Evolutionary conservation across 2,113 vertebrate genomes (phyloP).

Genomic region (Menidia beryllina): DNA sequence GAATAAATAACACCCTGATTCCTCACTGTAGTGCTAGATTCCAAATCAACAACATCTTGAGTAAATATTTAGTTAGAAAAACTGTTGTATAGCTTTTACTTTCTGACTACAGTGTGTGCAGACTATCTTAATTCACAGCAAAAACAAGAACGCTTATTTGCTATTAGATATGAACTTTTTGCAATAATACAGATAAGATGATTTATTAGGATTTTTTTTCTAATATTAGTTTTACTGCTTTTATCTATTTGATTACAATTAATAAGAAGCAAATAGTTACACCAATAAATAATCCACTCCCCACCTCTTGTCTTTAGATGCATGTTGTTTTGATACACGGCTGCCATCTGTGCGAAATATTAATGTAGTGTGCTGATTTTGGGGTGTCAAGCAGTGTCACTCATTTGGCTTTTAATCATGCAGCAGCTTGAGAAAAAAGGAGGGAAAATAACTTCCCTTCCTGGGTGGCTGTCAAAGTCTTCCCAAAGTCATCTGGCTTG

Average conservation of each 20-base stretch:
- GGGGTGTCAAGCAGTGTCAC: conserved; percentile 84
- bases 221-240: conserved; percentile 7
- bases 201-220: background rate
- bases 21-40: no score
- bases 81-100: no score
- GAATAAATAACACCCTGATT: no score
- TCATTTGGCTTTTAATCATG: conserved; percentile 88
- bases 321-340: conserved; percentile 85
- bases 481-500: conserved; percentile 82
- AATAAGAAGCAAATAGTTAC: conserved; percentile 30
- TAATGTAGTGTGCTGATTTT: conserved; percentile 85
- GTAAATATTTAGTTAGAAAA: no score
- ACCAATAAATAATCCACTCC: conserved; percentile 58
- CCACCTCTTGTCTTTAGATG: conserved; percentile 77
- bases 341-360: conserved; percentile 86
- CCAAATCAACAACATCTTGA: no score
- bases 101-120: no score
- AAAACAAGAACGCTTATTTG: background rate
- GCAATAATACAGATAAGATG: background rate
- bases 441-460: conserved; percentile 76
- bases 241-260: conserved; percentile 15
- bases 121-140: no score
- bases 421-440: conserved; percentile 78
- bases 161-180: background rate
- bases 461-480: conserved; percentile 82